Percentiles rank a stretch among this genome's conserved stretches.
Conservation (phyloP, 1,140 invertebrate genomes). For the Campoletis sonorensis region DNA sequence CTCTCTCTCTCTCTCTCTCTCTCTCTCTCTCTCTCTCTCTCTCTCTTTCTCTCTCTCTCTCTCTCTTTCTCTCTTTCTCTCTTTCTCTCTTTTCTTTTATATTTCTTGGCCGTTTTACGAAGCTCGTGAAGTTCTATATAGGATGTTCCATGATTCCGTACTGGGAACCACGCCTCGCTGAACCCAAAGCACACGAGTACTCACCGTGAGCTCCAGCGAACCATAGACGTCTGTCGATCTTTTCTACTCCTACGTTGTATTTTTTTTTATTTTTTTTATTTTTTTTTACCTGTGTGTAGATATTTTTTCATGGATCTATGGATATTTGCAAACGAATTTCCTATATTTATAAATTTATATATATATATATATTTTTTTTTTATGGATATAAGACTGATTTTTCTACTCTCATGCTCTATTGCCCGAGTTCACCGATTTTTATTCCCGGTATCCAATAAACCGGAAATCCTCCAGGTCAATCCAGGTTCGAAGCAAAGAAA, state of each 20-base stretch:
- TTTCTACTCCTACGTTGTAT: background rate
- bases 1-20: background rate
- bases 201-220: slow-evolving; percentile 33
- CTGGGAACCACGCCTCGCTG: slow-evolving; percentile 42
- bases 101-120: no score
- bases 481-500: no score
- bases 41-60: background rate
- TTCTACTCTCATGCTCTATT: no score
- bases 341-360: no score
- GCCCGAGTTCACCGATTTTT: no score
- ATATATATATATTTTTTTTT: background rate
- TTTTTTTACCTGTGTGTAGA: background rate
- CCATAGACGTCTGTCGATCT: slow-evolving; percentile 37
- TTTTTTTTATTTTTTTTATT: no score
- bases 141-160: slow-evolving; percentile 31
- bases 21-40: background rate
- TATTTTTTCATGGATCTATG: background rate
- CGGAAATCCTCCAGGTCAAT: no score
- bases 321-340: no score
- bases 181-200: slow-evolving; percentile 19
- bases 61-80: background rate
- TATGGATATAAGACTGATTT: background rate
- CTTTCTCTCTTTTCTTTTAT: no score
- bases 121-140: slow-evolving; percentile 32
- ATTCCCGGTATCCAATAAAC: no score